Evolutionary conservation across 2,888 invertebrate species (phyloP).

Genomic region (Diaphora mendica): DNA sequence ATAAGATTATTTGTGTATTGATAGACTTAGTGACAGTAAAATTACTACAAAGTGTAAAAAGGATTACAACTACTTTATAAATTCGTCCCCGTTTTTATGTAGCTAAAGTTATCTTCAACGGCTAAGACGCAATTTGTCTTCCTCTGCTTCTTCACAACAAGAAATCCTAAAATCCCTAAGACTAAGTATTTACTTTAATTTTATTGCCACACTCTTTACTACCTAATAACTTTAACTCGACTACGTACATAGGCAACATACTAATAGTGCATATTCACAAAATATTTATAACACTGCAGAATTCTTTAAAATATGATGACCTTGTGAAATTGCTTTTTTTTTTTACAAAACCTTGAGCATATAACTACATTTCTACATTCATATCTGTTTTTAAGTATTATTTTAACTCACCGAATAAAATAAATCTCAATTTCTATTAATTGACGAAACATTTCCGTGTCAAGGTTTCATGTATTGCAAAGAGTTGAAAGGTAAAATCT

Average conservation of each 20-base stretch:
- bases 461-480: slow-evolving; percentile 75
- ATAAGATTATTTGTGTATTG: slow-evolving; percentile 59
- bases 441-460: slow-evolving; percentile 76
- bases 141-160: background rate
- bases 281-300: slow-evolving; percentile 11
- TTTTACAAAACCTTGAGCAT: slow-evolving; percentile 48
- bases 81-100: background rate
- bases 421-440: slow-evolving; percentile 71
- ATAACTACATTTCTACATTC: slow-evolving; percentile 34
- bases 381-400: slow-evolving; percentile 52
- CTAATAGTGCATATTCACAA: background rate
- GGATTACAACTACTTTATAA: slow-evolving; percentile 5
- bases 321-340: slow-evolving; percentile 44
- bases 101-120: background rate
- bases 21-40: slow-evolving; percentile 36
- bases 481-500: slow-evolving; percentile 79
- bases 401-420: slow-evolving; percentile 59
- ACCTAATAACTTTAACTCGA: background rate
- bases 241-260: background rate
- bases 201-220: background rate
- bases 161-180: background rate
- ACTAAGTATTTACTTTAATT: background rate
- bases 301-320: slow-evolving; percentile 33
- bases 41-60: slow-evolving; percentile 17
- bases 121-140: background rate